Conservation (phyloP, 2,797 vertebrate species). For the Sebastes miniatus region DNA sequence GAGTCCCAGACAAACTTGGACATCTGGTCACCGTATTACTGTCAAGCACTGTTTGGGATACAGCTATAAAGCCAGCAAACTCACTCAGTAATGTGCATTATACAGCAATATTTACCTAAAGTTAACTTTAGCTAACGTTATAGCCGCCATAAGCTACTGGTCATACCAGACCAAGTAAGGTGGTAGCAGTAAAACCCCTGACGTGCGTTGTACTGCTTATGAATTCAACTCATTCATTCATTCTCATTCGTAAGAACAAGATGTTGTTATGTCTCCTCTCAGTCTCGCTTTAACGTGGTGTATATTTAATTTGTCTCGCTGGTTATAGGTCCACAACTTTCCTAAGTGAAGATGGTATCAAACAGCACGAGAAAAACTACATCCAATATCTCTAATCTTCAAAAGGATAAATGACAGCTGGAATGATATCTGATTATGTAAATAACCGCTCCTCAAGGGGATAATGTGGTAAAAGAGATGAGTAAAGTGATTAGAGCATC, state of each 20-base stretch:
- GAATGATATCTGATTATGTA: slow-evolving; percentile 71
- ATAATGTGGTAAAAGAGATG: slow-evolving; percentile 52
- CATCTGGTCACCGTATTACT: background rate
- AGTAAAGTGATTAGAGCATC: slow-evolving; percentile 66
- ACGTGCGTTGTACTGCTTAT: background rate
- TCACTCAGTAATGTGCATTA: background rate
- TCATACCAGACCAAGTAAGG: background rate
- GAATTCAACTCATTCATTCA: background rate
- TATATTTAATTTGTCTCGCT: background rate
- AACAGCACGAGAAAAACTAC: background rate
- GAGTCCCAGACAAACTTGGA: too few species aligned
- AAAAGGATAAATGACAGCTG: slow-evolving; percentile 53
- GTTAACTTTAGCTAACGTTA: background rate
- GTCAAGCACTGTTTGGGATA: background rate
- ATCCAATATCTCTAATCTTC: slow-evolving; percentile 34
- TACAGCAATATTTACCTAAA: background rate
- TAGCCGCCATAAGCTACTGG: background rate
- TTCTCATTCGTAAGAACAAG: background rate
- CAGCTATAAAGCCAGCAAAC: background rate
- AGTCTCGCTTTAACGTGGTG: background rate
- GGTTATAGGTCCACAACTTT: slow-evolving; percentile 3
- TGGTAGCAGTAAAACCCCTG: background rate
- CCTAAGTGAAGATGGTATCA: slow-evolving; percentile 11
- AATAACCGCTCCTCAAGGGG: slow-evolving; percentile 62
- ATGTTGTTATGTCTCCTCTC: background rate